These are phyloP conservation scores for Leptothorax acervorum DNA, from an alignment of 2,888 invertebrate species.

Conservation along the genomic window DNA sequence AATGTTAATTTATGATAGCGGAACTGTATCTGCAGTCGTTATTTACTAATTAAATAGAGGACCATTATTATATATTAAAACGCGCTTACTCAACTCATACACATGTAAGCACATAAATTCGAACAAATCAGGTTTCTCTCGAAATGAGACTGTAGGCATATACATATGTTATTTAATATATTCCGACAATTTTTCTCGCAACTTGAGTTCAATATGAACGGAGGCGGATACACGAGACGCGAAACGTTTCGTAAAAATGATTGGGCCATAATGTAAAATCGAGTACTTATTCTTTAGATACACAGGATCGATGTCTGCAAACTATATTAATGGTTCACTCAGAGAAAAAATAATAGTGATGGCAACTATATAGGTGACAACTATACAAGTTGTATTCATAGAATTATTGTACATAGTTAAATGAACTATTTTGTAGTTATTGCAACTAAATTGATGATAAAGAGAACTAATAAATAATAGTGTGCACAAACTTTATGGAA, in stretches of 20 bases:
- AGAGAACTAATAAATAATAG: too few species aligned
- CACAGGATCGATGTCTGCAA: too few species aligned
- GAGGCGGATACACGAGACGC: not conserved
- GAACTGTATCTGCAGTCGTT: conserved; percentile 30
- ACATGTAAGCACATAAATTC: conserved; percentile 11
- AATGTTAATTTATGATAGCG: conserved; percentile 39
- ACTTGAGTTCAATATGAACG: not conserved
- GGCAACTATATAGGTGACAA: too few species aligned
- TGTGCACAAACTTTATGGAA: too few species aligned
- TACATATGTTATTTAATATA: not conserved
- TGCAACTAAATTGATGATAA: too few species aligned
- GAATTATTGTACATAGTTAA: too few species aligned
- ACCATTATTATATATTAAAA: conserved; percentile 30
- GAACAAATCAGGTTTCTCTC: not conserved
- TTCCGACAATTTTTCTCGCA: not conserved
- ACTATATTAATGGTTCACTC: too few species aligned
- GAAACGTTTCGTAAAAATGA: not conserved
- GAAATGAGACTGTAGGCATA: not conserved
- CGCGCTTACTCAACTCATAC: conserved; percentile 23
- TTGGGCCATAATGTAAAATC: not conserved
- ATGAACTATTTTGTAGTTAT: too few species aligned
- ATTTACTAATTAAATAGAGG: conserved; percentile 44
- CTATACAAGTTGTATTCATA: too few species aligned
- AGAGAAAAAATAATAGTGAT: too few species aligned
- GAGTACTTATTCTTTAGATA: not conserved